Base-by-base conservation (phyloP, 2,113 vertebrate genomes). In the Vulpes lagopus region DNA sequence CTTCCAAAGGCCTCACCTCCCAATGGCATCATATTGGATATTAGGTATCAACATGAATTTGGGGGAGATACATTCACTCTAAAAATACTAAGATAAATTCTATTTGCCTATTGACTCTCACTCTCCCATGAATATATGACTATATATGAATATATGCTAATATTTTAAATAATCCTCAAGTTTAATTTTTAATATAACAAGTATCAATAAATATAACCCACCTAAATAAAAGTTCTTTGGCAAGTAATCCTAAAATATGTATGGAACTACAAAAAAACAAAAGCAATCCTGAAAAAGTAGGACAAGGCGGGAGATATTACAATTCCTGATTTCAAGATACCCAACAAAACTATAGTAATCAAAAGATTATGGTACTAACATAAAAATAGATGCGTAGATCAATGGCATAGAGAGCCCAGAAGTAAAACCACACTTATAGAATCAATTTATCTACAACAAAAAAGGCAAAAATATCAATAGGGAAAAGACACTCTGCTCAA, bases 151-250 rank as follows among this genome's bases (percentile, higher is more conserved):
- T 60, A 7, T 59, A 85, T 57, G 69, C 12, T n/a, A 91, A 2
- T 55, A 32, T 76, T 64, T 94, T 94, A 94, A 93, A 38, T 16
- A 80, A 73, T 83, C 93, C 57, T 87, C 65, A 59, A n/a, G 74
- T 97, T 96, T 6, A 84, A 59, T 59, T 96, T 95, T 49, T 83
- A 96, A 67, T 23, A 81, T 25, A 85, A 23, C n/a, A 51, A 69
- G 8, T n/a, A 65, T 43, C 49, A 60, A 25, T 27, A 79, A 43
- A 80, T 53, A 85, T 16, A 95, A 76, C 19, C n/a, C 25, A 89
- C 55, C 65, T 88, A 93, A 94, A 88, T 88, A 69, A 79, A 94
- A 74, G 17, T 35, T 62, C 17, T 62, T 69, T 78, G 43, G 19
- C 69, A 22, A 38, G 38, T 38, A 73, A 73, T 22, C 19, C 9